Evolutionary conservation across 1,140 invertebrate species (phyloP), one percentile per base, ranked within the genome.

Genomic region (Drosophila baimaii): DNA sequence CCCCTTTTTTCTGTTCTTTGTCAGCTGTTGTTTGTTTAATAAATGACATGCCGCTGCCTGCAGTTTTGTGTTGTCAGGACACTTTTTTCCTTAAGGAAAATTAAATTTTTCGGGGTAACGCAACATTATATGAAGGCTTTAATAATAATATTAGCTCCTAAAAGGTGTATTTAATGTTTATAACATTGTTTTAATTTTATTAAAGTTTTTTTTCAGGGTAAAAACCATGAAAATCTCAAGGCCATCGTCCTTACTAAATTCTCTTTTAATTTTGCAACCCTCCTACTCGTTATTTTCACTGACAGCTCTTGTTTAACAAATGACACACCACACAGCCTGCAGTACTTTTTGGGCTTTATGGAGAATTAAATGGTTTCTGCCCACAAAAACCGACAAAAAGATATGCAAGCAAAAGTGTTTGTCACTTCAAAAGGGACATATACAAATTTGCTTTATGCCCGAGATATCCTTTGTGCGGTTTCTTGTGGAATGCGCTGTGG

Each of bases 181-280:
- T n/a, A n/a, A n/a, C n/a, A n/a, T 27, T 10, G 5, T 9, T 4
- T 9, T 0, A n/a, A n/a, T 2, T 1, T 27, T n/a, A 37, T 37
- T 7, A 2, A 37, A 15, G 5, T 5, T 3, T 21, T 35, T 33
- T 10, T 35, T 35, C n/a, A 23, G 21, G 7, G 7, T 31, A 2
- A 15, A 15, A 9, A 33, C 21, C 0, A 19, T 52, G 1, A 52
- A 52, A 33, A 15, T 33, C 17, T 33, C 13, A 52, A 52, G 17
- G 17, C 0, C 4, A 19, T 21, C 15, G 27, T 7, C 6, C 17
- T 15, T 5, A 52, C 12, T 73, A 83, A 89, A 86, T 86, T 77
- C 43, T 69, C 69, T 91, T 85, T 91, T 91, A 89, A 91, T 91
- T 91, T 89, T 62, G 29, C 29, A 3, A 1, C 5, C 75, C 61